These are phyloP conservation scores for Colistium nudipinnis DNA, from an alignment of 2,113 vertebrate genomes.

Conservation along the genomic window DNA sequence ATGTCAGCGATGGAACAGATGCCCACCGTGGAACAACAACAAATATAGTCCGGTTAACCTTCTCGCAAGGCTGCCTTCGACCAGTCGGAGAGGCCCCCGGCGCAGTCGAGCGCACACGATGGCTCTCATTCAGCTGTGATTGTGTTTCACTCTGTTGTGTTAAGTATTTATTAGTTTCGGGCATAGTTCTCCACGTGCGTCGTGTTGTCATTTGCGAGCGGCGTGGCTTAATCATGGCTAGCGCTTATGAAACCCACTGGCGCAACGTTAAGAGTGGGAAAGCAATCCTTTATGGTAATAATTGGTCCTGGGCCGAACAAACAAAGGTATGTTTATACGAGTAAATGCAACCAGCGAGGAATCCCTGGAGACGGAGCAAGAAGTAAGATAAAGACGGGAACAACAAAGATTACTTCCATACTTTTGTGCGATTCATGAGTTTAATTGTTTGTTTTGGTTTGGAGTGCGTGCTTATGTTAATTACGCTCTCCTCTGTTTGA, in stretches of 20 bases:
- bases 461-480: conserved; percentile 74
- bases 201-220: conserved; percentile 50
- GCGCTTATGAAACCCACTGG: conserved; percentile 60
- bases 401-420: conserved; percentile 73
- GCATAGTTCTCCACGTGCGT: not conserved
- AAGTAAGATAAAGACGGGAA: conserved; percentile 65
- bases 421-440: conserved; percentile 65
- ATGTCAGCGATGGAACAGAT: conserved; percentile 79
- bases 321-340: conserved; percentile 65
- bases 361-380: conserved; percentile 56
- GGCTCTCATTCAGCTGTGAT: conserved; percentile 64
- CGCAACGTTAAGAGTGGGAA: conserved; percentile 61
- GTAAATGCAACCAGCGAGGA: conserved; percentile 60
- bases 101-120: conserved; percentile 72
- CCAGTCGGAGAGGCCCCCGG: conserved; percentile 62
- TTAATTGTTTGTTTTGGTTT: conserved; percentile 79
- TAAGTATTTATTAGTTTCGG: conserved; percentile 71
- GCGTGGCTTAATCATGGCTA: conserved; percentile 60
- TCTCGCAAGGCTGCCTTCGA: conserved; percentile 76
- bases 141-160: conserved; percentile 69
- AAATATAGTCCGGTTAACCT: conserved; percentile 77
- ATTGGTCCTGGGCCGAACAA: conserved; percentile 55
- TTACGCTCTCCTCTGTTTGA: conserved; percentile 65
- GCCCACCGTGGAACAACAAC: conserved; percentile 71
- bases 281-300: conserved; percentile 68